Evolutionary conservation across 2,113 vertebrate species (phyloP).

Genomic region (Ovis canadensis): DNA sequence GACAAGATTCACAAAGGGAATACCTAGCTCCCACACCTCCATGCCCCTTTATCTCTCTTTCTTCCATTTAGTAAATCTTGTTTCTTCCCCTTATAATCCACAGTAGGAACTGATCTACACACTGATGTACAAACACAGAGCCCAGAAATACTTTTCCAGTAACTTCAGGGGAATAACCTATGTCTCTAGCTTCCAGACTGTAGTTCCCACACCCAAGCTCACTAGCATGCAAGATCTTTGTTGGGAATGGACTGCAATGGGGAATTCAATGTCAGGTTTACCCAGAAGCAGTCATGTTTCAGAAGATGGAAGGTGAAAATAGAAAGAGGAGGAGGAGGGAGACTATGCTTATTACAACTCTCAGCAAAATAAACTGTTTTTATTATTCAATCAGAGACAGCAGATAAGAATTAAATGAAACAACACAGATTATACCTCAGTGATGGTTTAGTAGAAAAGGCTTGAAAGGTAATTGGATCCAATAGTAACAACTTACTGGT

Average conservation of each 20-base stretch:
- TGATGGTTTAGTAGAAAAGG: background rate
- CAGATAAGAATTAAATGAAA: background rate
- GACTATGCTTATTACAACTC: background rate
- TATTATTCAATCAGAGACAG: background rate
- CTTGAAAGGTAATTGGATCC: background rate
- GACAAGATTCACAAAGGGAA: background rate
- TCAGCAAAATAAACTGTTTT: background rate
- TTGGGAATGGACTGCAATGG: background rate
- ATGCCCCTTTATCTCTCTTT: background rate
- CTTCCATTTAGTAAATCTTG: background rate
- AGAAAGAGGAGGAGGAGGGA: background rate
- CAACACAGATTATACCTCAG: background rate
- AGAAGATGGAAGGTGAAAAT: background rate
- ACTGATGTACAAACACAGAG: background rate
- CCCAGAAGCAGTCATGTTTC: background rate
- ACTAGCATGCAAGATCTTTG: background rate
- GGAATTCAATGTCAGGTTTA: background rate
- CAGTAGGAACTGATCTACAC: background rate
- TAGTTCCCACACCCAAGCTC: background rate
- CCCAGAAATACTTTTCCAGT: background rate
- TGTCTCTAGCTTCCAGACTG: background rate
- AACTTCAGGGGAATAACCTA: background rate
- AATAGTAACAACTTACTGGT: background rate
- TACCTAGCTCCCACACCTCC: background rate
- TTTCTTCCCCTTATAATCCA: background rate